Base-by-base conservation (phyloP, 2,113 vertebrate species). In the Galbula dea region DNA sequence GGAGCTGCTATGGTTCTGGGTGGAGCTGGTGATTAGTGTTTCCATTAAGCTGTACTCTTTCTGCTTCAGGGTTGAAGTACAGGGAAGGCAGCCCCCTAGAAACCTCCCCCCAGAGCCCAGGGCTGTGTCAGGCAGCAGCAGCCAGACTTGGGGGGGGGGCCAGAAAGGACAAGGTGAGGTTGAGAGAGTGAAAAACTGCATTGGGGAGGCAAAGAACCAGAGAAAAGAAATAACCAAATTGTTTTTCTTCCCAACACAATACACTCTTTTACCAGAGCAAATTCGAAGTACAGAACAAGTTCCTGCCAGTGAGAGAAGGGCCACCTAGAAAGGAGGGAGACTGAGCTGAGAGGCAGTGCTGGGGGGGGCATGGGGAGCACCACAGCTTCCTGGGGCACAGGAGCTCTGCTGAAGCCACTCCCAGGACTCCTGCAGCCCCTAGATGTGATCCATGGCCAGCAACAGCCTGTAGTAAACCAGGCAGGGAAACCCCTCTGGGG, bases 201-300 rank as follows among this genome's bases (percentile, higher is more conserved):
- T 15, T n/a, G n/a, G 3, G 1, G 30, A 62, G 69, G 48, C 1
- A 0, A 82, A 45, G 94, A 94, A 93, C 54, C 71, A 90, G 71
- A 94, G 89, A 72, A 81, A 83, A 93, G 12, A 92, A 93, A 79
- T 88, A 76, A n/a, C n/a, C 6, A 93, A 54, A 88, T 90, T 92
- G 1, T 67, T 94, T 68, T 55, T 52, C 30, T 75, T 92, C 87
- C 61, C 54, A 68, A 77, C 58, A 94, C 68, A 36, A 52, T 54
- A 58, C 29, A 62, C 62, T 83, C 79, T 95, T 66, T 91, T 84
- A 71, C 84, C 88, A 85, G 92, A 91, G 84, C 59, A 92, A 78
- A 58, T 90, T 11, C 92, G 71, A 95, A 94, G 89, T 83, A 91
- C 58, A 84, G 80, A 77, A 58, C 37, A 27, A 37, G 34, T 54